phyloP scores from a whole-genome alignment of 2,888 invertebrate species.

The Andricus curvator region DNA sequence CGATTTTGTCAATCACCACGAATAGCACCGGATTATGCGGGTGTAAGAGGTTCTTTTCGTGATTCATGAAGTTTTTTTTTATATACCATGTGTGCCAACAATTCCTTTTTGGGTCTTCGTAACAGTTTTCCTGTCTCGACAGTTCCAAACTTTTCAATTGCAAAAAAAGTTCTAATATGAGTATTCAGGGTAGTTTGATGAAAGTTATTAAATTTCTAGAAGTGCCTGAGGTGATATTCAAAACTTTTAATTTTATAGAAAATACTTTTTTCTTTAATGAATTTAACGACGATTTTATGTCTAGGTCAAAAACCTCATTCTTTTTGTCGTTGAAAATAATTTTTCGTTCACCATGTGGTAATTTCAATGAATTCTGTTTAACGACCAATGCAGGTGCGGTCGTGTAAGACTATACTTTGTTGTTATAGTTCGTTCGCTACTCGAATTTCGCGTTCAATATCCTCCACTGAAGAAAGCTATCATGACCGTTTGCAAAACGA shows the following conservation, averaged over 20 bases:
- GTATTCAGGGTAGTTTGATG: not conserved
- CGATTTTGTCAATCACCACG: not conserved
- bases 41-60: not conserved
- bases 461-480: not conserved
- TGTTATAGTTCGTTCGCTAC: not conserved
- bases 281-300: not conserved
- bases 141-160: not conserved
- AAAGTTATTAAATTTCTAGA: too few relatives aligned
- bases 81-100: not conserved
- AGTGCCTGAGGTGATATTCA: too few relatives aligned
- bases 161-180: not conserved
- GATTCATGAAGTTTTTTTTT: not conserved
- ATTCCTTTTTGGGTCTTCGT: not conserved
- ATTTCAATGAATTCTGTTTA: not conserved
- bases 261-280: not conserved
- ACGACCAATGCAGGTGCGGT: not conserved
- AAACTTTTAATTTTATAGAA: too few relatives aligned
- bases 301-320: not conserved
- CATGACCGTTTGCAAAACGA: not conserved
- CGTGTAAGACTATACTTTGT: conserved; percentile 30
- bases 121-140: not conserved
- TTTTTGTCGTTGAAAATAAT: not conserved
- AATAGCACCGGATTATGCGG: not conserved
- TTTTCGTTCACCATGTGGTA: not conserved
- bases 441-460: not conserved